Base-by-base conservation (phyloP, 2,888 invertebrate genomes). In the Epirrita christyi region DNA sequence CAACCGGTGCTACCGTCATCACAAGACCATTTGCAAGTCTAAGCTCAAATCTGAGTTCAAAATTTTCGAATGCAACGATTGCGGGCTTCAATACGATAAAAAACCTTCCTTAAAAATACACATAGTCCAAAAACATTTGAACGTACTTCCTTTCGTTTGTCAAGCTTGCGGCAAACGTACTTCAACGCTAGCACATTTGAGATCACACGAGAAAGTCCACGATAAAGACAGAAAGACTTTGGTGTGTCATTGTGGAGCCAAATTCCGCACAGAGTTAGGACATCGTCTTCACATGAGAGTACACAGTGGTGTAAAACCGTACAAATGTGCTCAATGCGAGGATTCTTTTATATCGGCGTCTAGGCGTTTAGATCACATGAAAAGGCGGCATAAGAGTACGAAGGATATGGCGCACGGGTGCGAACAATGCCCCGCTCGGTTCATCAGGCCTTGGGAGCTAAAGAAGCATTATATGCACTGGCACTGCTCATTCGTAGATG, bases 281-380 rank as follows among this genome's bases (percentile, higher is more conserved):
- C 85, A 72, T 28, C 74, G 78, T 6, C 71, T 90, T 10, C 91
- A 91, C 34, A 75, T 76, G 58, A 71, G 90, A 10, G 85, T 86
- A 0, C 90, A 90, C 38, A 83, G 83, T 0, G 91, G 91, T 0
- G 83, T 85, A 44, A 77, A 79, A 27, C 88, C 88, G 0, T 90
- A 86, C 47, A 75, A 80, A 38, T 90, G 90, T 32, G 61, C 67
- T 0, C 72, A 80, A 1, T 91, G 90, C 37, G 87, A 84, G 0
- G 87, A 88, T 0, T 70, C 76, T 10, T 91, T 90, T 57, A 74
- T 90, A 0, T 90, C 90, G 0, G 75, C 90, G 9, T 90, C 90
- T 0, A 70, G 90, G 47, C 70, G 89, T 3, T 37, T 83, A 10
- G 91, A 91, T 45, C 91, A 91, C 42, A 68, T 85, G 0, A 89